A percentile compares a stretch with the other conserved stretches of the same genome.
These are phyloP conservation scores for Promerops cafer DNA, from an alignment of 2,113 vertebrate genomes.

Conservation along the genomic window DNA sequence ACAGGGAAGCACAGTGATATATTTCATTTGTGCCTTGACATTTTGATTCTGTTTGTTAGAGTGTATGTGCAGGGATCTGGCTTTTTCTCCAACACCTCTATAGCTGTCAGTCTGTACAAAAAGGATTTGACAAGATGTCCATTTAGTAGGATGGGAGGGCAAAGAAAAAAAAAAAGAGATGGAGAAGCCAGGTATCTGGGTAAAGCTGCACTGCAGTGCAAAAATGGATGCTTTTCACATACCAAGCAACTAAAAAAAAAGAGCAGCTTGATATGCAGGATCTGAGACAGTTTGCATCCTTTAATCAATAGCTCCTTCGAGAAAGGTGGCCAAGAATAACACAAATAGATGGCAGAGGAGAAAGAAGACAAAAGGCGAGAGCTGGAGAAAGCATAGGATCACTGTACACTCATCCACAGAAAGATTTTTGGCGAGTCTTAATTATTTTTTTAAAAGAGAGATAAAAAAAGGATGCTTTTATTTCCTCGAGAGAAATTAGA, in stretches of 20 bases:
- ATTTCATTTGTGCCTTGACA: constrained; percentile 25
- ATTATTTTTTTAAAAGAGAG: background rate
- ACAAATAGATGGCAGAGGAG: background rate
- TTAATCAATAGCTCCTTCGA: background rate
- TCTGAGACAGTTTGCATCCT: constrained; percentile 8
- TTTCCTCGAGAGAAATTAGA: background rate
- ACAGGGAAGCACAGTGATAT: background rate
- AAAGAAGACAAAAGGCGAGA: background rate
- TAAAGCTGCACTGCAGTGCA: background rate
- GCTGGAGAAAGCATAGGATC: background rate
- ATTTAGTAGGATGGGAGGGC: background rate
- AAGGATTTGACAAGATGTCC: constrained; percentile 29
- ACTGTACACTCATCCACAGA: background rate
- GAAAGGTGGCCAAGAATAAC: background rate
- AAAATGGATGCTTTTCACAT: constrained; percentile 26
- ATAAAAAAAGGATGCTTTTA: background rate
- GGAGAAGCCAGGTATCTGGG: background rate
- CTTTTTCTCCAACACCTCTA: constrained; percentile 33
- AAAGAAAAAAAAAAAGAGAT: background rate
- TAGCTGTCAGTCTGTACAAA: constrained; percentile 11
- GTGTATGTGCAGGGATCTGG: background rate
- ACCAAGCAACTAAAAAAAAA: background rate
- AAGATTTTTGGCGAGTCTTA: background rate
- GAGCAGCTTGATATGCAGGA: constrained; percentile 7
- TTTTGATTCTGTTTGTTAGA: constrained; percentile 37